Conservation (phyloP, 2,113 vertebrate species). For the Epinephelus moara region DNA sequence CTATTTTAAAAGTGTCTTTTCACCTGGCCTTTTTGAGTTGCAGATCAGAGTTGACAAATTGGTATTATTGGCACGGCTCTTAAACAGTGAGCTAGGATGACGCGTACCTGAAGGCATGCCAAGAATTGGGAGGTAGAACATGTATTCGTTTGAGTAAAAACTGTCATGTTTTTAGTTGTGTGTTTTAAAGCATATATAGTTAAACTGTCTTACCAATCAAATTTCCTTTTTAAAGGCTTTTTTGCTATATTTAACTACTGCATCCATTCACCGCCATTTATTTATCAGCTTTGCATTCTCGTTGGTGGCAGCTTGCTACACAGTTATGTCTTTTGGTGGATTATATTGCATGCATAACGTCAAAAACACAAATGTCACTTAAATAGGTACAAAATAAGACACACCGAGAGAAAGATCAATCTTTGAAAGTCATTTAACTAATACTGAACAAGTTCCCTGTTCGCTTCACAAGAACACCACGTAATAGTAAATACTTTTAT, state of each 20-base stretch:
- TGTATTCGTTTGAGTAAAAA: background rate
- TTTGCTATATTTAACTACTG: constrained; percentile 5
- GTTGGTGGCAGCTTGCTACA: constrained; percentile 48
- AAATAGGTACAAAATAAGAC: constrained; percentile 63
- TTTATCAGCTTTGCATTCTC: background rate
- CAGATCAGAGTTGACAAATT: constrained; percentile 18
- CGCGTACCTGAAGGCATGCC: constrained; percentile 16
- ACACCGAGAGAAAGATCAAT: constrained; percentile 34
- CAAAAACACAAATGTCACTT: constrained; percentile 54
- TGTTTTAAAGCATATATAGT: constrained; percentile 10
- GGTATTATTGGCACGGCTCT: background rate
- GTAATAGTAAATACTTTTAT: constrained; percentile 69
- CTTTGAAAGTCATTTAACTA: constrained; percentile 59
- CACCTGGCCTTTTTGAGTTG: constrained; percentile 3
- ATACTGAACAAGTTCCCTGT: constrained; percentile 73
- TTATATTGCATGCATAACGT: constrained; percentile 50
- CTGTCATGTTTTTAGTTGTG: background rate
- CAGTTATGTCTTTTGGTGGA: constrained; percentile 27
- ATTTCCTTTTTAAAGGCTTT: background rate
- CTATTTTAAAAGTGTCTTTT: constrained; percentile 22
- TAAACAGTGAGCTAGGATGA: constrained; percentile 11
- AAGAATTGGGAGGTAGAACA: constrained; percentile 62
- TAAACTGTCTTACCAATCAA: background rate
- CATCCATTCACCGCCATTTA: background rate
- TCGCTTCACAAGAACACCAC: constrained; percentile 66